Evolutionary conservation across 2,797 vertebrate genomes (phyloP), one percentile per base, ranked within the genome.

Genomic region (Semaprochilodus insignis): DNA sequence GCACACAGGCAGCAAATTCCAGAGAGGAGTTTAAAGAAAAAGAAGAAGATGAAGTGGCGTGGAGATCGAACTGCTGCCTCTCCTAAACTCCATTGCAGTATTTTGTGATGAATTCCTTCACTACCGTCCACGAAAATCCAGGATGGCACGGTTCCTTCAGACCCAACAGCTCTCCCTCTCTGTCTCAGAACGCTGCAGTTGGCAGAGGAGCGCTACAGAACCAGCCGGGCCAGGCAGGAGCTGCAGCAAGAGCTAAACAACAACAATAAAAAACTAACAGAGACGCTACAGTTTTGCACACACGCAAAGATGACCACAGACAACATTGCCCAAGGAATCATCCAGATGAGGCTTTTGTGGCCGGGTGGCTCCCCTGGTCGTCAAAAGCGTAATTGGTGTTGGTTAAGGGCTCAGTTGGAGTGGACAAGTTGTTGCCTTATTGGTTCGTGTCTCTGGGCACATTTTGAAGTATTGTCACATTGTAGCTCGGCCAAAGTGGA

Each of bases 21-120:
- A 7, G 96, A 97, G 89, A 96, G 95, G 87, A 96, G 92, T 91
- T 95, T 96, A 90, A 97, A 96, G 90, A 96, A 96, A 91, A 97
- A 96, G 91, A 95, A 95, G 78, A 96, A 95, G 89, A 92, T 95
- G 66, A 97, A 97, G 84, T 97, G 96, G 96, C 93, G 96, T 81
- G 96, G 94, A 59, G 96, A 97, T 85, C 90, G 96, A 88, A 90
- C 95, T 71, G 92, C 94, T 0, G 91, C 93, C 66, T 93, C 94
- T 69, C 96, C 96, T 89, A 96, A 94, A 93, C 94, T 95, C 51
- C 96, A 94, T 87, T 96, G 96, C 0, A 94, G 90, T 79, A 94
- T 97, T 86, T 93, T 97, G 94, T 97, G 96, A 97, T 21, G n/a
- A 6, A 14, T 10, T 75, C 51, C 85, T 34, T 54, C 25, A 10